phyloP scores from a whole-genome alignment of 2,797 vertebrate species.

The Poecilia wingei region DNA sequence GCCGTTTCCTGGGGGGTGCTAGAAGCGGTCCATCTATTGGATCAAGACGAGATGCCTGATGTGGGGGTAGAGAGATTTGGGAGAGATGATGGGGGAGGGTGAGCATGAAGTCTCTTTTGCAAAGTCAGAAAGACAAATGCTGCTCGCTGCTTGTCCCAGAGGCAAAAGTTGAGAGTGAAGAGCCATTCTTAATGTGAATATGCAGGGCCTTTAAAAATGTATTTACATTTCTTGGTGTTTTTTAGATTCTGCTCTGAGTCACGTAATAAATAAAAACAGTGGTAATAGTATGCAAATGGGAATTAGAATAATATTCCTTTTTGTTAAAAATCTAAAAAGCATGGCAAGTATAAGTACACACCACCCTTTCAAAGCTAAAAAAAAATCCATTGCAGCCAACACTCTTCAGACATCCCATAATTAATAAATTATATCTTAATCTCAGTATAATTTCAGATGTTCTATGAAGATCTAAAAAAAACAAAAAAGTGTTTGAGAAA shows the following conservation, averaged over 20 bases:
- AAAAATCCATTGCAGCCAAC: background rate
- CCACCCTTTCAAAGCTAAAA: background rate
- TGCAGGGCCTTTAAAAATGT: background rate
- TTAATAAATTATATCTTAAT: background rate
- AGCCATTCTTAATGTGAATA: background rate
- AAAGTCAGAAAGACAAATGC: conserved; percentile 59
- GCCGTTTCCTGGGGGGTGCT: conserved; percentile 67
- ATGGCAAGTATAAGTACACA: background rate
- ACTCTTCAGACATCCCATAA: background rate
- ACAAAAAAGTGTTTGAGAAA: background rate
- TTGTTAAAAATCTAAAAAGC: background rate
- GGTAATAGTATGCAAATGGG: background rate
- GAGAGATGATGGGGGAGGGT: conserved; percentile 24
- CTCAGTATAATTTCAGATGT: background rate
- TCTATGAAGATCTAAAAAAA: background rate
- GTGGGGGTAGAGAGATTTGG: conserved; percentile 28
- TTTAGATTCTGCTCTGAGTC: no score
- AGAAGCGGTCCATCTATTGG: conserved; percentile 78
- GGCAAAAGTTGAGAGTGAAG: background rate
- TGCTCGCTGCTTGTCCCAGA: conserved; percentile 35
- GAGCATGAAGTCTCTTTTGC: conserved; percentile 57
- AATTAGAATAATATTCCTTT: background rate
- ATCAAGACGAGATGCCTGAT: conserved; percentile 54
- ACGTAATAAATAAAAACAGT: background rate
- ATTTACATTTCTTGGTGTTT: background rate